phyloP scores from a whole-genome alignment of 2,113 vertebrate species.

The Oncorhynchus kisutch region DNA sequence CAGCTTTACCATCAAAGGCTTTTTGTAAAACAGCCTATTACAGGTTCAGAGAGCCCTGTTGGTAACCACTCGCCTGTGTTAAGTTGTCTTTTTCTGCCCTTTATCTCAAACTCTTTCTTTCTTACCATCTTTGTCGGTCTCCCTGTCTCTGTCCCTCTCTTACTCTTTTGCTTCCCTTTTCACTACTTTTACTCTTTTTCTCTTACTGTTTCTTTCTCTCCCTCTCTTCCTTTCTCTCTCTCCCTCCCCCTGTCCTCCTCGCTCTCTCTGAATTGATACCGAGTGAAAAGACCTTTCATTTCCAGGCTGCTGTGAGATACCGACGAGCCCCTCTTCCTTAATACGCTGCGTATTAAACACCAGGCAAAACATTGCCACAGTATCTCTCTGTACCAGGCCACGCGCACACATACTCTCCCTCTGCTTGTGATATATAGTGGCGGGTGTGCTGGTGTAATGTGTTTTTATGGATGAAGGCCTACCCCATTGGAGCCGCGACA shows the following conservation, averaged over 20 bases:
- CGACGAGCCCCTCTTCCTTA: slow-evolving; percentile 35
- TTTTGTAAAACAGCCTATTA: neutral
- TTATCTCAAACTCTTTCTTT: neutral
- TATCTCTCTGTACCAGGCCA: neutral
- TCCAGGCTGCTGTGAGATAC: slow-evolving; percentile 30
- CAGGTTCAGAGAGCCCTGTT: slow-evolving; percentile 31
- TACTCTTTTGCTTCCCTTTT: slow-evolving; percentile 1
- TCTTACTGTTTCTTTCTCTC: neutral
- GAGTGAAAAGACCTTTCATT: slow-evolving; percentile 43
- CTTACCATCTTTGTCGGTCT: neutral
- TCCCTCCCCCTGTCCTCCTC: neutral
- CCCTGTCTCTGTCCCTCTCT: slow-evolving; percentile 3
- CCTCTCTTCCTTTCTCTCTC: neutral
- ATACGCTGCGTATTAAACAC: slow-evolving; percentile 41
- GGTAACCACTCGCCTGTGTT: slow-evolving; percentile 26
- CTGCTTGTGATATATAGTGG: too few relatives aligned
- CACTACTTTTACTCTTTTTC: neutral
- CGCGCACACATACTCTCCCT: too few relatives aligned
- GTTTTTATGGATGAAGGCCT: too few relatives aligned
- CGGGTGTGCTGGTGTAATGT: too few relatives aligned
- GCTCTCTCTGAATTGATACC: slow-evolving; percentile 25
- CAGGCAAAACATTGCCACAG: slow-evolving; percentile 23
- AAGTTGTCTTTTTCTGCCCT: neutral
- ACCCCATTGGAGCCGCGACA: too few relatives aligned
- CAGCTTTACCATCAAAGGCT: slow-evolving; percentile 31